Evolutionary conservation across 2,113 vertebrate genomes (phyloP).

Genomic region (Sclerurus mexicanus): DNA sequence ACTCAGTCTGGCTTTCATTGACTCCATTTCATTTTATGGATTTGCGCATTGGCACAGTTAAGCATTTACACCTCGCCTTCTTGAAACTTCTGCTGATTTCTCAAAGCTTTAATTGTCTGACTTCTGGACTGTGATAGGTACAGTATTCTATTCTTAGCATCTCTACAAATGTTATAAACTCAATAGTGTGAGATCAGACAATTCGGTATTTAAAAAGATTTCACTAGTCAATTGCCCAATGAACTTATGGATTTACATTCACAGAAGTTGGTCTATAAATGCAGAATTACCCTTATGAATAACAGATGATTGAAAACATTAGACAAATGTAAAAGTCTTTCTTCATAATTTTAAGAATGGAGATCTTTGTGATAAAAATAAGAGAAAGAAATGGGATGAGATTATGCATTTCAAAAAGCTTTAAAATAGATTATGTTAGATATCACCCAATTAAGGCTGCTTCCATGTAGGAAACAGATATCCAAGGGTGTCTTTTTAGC

Average conservation of each 20-base stretch:
- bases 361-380: not conserved
- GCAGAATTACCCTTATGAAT: not conserved
- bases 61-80: not conserved
- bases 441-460: fast-evolving
- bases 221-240: not conserved
- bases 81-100: not conserved
- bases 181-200: constrained; percentile 10
- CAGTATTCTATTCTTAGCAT: not conserved
- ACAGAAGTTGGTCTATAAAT: constrained; percentile 2
- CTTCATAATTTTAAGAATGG: not conserved
- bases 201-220: constrained; percentile 51
- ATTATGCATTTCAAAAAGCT: not conserved
- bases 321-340: not conserved
- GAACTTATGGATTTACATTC: constrained; percentile 21
- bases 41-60: not conserved
- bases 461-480: not conserved
- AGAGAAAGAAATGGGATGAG: not conserved
- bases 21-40: not conserved
- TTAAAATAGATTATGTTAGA: not conserved
- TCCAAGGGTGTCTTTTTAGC: not conserved
- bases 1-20: not conserved
- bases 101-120: not conserved
- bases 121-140: not conserved
- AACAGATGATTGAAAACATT: not conserved
- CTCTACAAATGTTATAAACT: not conserved